Evolutionary conservation across 2,888 invertebrate species (phyloP), one percentile per base, ranked within the genome.

Genomic region (Agrotis ipsilon): DNA sequence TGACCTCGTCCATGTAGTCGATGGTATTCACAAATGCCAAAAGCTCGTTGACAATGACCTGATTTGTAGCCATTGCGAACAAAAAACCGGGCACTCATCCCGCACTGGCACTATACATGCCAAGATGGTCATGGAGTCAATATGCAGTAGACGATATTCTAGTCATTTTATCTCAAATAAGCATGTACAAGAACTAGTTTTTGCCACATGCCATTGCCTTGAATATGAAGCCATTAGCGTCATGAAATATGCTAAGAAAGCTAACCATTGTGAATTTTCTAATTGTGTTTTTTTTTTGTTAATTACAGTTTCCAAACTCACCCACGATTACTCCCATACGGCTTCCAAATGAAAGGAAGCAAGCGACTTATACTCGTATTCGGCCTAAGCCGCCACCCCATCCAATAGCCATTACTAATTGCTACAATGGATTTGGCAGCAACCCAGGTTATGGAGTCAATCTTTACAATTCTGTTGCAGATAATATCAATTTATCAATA

Each of bases 401-500:
- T 74, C 85, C 90, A 0, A 83, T 90, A 52, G 75, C 82, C 18
- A 69, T 88, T 60, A 63, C 75, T 21, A 82, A 80, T 58, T 81
- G 69, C 49, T 95, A 80, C 68, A 95, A 95, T 86, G 94, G 95
- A 24, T 92, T 86, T 57, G 45, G 68, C 19, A 27, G 5, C 18
- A 57, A 13, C 45, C 13, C 45, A 1, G 93, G 94, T 39, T 92
- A 84, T 78, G 88, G 72, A 66, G 11, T 48, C n/a, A 84, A 80
- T 68, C 24, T 84, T 16, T 90, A 78, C 66, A 87, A 72, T 39
- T 81, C 3, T 27, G 39, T 57, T 57, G 19, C 82, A 68, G 96
- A 96, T 77, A 95, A 94, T 79, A 93, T 96, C 11, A 96, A 96
- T 87, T 89, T 96, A 57, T 96, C 96, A 27, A 72, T 96, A 78